These are phyloP conservation scores for Drosophila rubida DNA, from an alignment of 2,888 invertebrate genomes.

Conservation along the genomic window DNA sequence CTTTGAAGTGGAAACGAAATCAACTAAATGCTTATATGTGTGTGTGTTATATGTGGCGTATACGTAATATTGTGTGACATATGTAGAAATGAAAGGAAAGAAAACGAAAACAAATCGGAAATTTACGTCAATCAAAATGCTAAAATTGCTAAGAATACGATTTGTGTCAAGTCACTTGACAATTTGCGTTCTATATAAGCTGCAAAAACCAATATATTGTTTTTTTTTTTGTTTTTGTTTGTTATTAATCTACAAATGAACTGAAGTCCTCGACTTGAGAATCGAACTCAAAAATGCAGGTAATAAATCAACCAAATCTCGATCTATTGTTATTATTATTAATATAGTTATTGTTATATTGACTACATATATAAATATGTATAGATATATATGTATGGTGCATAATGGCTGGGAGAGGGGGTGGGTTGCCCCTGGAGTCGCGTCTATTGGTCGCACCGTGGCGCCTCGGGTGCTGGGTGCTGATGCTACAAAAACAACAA, in stretches of 20 bases:
- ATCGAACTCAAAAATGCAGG: not conserved
- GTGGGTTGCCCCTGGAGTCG: not conserved
- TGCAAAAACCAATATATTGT: slow-evolving; percentile 18
- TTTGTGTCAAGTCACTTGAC: slow-evolving; percentile 5
- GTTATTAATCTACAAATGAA: slow-evolving; percentile 40
- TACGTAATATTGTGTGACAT: slow-evolving; percentile 20
- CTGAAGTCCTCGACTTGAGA: slow-evolving; percentile 9
- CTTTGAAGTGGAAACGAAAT: slow-evolving; percentile 2
- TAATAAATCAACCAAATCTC: slow-evolving; percentile 1
- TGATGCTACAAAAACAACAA: slow-evolving; percentile 55
- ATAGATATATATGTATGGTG: slow-evolving; percentile 27
- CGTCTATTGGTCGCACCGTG: slow-evolving; percentile 17
- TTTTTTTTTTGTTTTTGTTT: no score
- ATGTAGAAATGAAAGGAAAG: not conserved
- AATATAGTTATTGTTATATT: slow-evolving; percentile 1
- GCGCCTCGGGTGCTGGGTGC: slow-evolving; percentile 16
- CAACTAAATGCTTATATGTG: slow-evolving; percentile 3
- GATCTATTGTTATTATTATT: not conserved
- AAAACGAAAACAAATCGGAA: not conserved
- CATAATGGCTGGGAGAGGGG: slow-evolving; percentile 28
- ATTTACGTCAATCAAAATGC: slow-evolving; percentile 14
- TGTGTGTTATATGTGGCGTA: slow-evolving; percentile 2
- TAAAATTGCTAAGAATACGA: slow-evolving; percentile 1
- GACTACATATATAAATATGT: slow-evolving; percentile 2
- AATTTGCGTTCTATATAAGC: slow-evolving; percentile 20